Conservation (phyloP, 2,113 vertebrate genomes). For the Sturnus vulgaris region DNA sequence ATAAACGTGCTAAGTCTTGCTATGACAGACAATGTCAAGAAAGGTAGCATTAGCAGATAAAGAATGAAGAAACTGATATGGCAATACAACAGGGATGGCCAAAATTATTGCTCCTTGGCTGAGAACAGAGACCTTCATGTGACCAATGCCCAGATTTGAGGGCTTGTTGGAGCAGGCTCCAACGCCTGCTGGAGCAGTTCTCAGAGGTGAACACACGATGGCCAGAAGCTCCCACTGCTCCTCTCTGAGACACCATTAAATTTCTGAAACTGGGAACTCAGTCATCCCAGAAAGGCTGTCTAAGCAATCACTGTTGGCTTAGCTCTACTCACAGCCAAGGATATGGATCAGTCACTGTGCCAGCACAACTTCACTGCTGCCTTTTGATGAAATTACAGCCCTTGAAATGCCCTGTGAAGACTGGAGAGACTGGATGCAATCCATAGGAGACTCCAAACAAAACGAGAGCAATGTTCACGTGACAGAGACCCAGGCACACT, state of each 20-base stretch:
- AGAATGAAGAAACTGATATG: not conserved
- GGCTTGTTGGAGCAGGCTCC: not conserved
- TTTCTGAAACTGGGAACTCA: not conserved
- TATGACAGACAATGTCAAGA: not conserved
- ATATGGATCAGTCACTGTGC: fast-evolving
- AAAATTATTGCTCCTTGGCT: not conserved
- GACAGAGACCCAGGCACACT: not conserved
- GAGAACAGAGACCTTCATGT: not conserved
- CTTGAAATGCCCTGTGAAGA: not conserved
- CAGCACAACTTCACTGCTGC: not conserved
- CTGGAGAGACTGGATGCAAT: not conserved
- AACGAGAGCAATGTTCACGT: not conserved
- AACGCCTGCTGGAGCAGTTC: not conserved
- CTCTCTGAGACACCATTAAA: not conserved
- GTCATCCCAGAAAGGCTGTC: not conserved
- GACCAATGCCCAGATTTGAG: fast-evolving
- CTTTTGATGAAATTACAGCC: not conserved
- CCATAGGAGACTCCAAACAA: not conserved
- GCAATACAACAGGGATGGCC: not conserved
- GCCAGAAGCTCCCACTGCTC: not conserved
- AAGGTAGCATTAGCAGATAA: not conserved
- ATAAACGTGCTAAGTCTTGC: not conserved
- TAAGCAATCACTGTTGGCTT: not conserved
- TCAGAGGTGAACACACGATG: not conserved
- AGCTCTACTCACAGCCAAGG: not conserved